Base-by-base conservation (phyloP, 2,797 vertebrate species). In the Megaceryle alcyon region DNA sequence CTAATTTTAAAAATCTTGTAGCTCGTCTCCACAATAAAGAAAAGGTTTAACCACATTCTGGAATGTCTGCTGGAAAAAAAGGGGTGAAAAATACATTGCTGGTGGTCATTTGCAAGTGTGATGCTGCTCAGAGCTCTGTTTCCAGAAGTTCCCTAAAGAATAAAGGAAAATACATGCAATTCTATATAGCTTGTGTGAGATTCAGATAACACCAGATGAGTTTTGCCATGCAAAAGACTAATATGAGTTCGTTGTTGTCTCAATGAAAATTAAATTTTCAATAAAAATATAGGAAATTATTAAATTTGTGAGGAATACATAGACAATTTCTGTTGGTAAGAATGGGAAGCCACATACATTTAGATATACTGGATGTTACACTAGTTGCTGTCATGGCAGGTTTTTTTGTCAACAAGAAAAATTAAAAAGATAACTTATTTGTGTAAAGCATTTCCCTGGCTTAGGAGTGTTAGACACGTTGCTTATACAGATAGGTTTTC, bases 281-380 rank as follows among this genome's bases (percentile, higher is more conserved):
- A 4, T 92, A 72, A 94, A 87, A 86, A 65, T 33, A 39, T 39
- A 93, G 56, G 31, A 75, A 69, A 56, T 86, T 77, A 70, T 43
- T 80, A 65, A 84, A 49, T 12, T 53, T 84, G 21, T 8, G 31
- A 41, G 46, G 41, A 95, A 94, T 79, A 68, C 61, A 37, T 59
- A 37, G 53, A 15, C 5, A 3, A 46, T 91, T 95, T 96, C 75
- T 81, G 41, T 83, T 84, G 61, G 63, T 90, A 76, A 93, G 90
- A 92, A 79, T 49, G 44, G 88, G 95, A 94, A 96, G 80, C 91
- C 41, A 39, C 41, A 39, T 41, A 37, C 33, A 61, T 54, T 91
- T 91, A 80, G 35, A 75, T 80, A 71, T 37, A 84, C 88, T 97
- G 86, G 71, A 91, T 78, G 69, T 90, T 89, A 89, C 66, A 84